Evolutionary conservation across 2,888 invertebrate genomes (phyloP), one percentile per base, ranked within the genome.

Genomic region (Erpobdella octoculata): DNA sequence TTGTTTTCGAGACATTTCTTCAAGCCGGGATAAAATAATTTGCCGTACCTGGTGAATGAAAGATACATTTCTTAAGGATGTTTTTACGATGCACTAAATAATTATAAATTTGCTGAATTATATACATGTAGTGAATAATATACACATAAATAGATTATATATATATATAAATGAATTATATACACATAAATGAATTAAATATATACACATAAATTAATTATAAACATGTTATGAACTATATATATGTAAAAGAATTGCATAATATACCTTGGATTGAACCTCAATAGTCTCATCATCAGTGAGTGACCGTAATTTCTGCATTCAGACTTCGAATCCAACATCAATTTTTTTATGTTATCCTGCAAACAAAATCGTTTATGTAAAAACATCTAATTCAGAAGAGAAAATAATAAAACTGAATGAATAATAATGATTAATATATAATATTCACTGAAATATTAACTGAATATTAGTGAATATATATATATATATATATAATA

Each of bases 1-100:
- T 87, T 86, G 74, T 89, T 89, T 76, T 91, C 89, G 72, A 95
- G 85, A 80, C 93, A 92, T 77, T 90, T 88, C 71, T 93, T 86
- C 79, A 91, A 89, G 0, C 90, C 88, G 59, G 89, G 88, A 1
- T 93, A 85, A 75, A 91, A 90, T 25, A 86, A 83, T 73, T 87
- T 87, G 0, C 86, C 84, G 70, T 75, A 75, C 71, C 82, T 82
- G 53, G 53, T 25, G n/a, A n/a, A n/a, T n/a, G n/a, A n/a, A n/a
- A n/a, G n/a, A n/a, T n/a, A n/a, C n/a, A n/a, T n/a, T 33, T 61
- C 36, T 12, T 33, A 65, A 15, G 35, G n/a, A n/a, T n/a, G n/a
- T n/a, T n/a, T n/a, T n/a, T n/a, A n/a, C n/a, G n/a, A n/a, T n/a
- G n/a, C n/a, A n/a, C n/a, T n/a, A n/a, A n/a, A n/a, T n/a, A n/a